Evolutionary conservation across 2,113 vertebrate species (phyloP), one percentile per base, ranked within the genome.

Genomic region (Poecilia latipinna): DNA sequence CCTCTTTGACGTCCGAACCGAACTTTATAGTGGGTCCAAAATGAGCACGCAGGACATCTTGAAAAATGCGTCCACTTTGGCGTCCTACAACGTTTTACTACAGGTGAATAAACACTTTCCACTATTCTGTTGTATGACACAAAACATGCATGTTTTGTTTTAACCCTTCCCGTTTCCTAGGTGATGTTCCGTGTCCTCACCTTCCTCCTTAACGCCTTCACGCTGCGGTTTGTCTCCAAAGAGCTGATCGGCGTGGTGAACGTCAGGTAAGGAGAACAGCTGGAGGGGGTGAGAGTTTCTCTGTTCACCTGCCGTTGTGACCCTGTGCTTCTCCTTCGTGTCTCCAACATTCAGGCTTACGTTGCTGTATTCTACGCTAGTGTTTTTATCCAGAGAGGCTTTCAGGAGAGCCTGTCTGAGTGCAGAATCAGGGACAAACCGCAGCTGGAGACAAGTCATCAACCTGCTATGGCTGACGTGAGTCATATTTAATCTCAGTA

Each of bases 351-450:
- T 57, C 84, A 99, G 98, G 92, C 82, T 99, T n/a, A 97, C 94
- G 1, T 86, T 99, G 0, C 94, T 99, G 72, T 98, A 99, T 88
- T 96, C 98, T 0, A 98, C 98, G 3, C 82, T 96, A 66, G 91
- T 97, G 8, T 99, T 99, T 91, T 85, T 99, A 33, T 97, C 98
- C 81, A 95, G 98, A 89, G 98, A 99, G 77, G 97, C 98, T 0
- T 99, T 99, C 88, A 94, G 97, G 44, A 97, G 95, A 93, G 97
- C 97, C 12, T 99, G 98, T 90, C 87, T 99, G 77, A 99, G 97
- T 74, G 94, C 95, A 8, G 91, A 84, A 1, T 80, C 86, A 0
- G 90, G 91, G 24, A 12, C 89, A 26, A 95, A 94, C 83, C 93
- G 94, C 82, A 96, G 96, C 80, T 99, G 98, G 98, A 95, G 92